phyloP scores from a whole-genome alignment of 2,888 invertebrate species.

The Andrena praecox region DNA sequence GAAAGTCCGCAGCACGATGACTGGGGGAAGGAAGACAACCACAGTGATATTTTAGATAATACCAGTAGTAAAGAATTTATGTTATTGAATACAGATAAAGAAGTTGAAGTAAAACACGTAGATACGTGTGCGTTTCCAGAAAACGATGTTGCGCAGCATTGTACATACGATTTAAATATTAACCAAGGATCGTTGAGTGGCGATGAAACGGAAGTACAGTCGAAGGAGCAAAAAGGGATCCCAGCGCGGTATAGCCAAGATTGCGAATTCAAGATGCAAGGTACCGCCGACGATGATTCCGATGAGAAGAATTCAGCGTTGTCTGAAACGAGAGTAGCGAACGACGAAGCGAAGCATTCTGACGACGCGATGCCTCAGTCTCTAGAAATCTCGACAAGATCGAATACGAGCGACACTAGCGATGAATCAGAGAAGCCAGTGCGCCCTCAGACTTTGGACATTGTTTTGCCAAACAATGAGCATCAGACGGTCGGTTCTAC shows the following conservation, averaged over 20 bases:
- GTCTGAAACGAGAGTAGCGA: slow-evolving; percentile 59
- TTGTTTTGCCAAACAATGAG: slow-evolving; percentile 75
- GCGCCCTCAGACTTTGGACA: slow-evolving; percentile 82
- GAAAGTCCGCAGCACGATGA: slow-evolving; percentile 69
- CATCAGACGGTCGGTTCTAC: slow-evolving; percentile 63
- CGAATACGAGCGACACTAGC: slow-evolving; percentile 65
- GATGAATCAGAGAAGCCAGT: slow-evolving; percentile 76
- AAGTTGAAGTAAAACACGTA: slow-evolving; percentile 8
- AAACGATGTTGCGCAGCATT: slow-evolving; percentile 24
- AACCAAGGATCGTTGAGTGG: slow-evolving; percentile 16
- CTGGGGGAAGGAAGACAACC: slow-evolving; percentile 49
- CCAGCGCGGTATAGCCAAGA: slow-evolving; percentile 18
- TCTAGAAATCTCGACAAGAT: slow-evolving; percentile 50
- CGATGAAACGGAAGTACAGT: slow-evolving; percentile 20
- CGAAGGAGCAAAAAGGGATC: slow-evolving; percentile 19
- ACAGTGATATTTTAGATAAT: slow-evolving; percentile 20
- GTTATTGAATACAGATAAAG: slow-evolving; percentile 5
- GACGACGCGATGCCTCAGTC: slow-evolving; percentile 38
- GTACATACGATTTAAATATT: slow-evolving; percentile 29
- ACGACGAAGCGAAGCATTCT: slow-evolving; percentile 20
- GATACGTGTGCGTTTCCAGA: neutral
- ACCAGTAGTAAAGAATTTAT: slow-evolving; percentile 10
- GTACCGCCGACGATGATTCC: slow-evolving; percentile 8
- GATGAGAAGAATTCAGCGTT: slow-evolving; percentile 32
- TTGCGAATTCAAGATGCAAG: slow-evolving; percentile 31